Base-by-base conservation (phyloP, 2,113 vertebrate species). In the Origma solitaria region DNA sequence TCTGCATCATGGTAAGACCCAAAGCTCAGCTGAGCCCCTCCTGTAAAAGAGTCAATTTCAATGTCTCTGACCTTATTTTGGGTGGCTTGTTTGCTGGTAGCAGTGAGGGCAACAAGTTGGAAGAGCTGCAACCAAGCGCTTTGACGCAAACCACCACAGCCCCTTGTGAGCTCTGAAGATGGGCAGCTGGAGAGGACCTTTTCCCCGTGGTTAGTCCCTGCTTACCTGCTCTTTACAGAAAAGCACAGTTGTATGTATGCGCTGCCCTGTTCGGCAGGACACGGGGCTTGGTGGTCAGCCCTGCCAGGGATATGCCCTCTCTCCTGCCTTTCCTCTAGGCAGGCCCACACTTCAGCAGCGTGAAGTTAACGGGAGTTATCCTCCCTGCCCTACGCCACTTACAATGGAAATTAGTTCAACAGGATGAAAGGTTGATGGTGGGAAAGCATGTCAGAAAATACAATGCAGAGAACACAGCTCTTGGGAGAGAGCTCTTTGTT, bases 381-480 rank as follows among this genome's bases (percentile, higher is more conserved):
- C 82, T 89, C 66, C 66, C 82, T 82, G 86, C 84, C 81, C 88
- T 87, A 68, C 0, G 21, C 56, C 0, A 2, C 82, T 91, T 21
- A 80, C 81, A 94, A 54, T 87, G 91, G 85, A 73, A 79, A 77
- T 94, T 30, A 85, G 91, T 61, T 90, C 91, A 90, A 20, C 35
- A 38, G 95, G 71, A 91, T 87, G 84, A 94, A 91, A 95, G 93
- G 93, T 18, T 90, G 93, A 10, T 88, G 75, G 94, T 95, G 95
- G 87, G 90, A 95, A 95, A 97, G 90, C 93, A 40, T 65, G 93
- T 94, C 94, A 96, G 93, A 90, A 96, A 91, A 80, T 11, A 95
- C 92, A 95, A 82, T 77, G 94, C 94, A 96, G 96, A 95, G 90
- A 95, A 91, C 93, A 95, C 93, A 93, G 47, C 75, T 95, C 90